A percentile compares a stretch with the other conserved stretches of the same genome.
phyloP scores from a whole-genome alignment of 2,888 invertebrate species.

The Dolichomitus sp. region DNA sequence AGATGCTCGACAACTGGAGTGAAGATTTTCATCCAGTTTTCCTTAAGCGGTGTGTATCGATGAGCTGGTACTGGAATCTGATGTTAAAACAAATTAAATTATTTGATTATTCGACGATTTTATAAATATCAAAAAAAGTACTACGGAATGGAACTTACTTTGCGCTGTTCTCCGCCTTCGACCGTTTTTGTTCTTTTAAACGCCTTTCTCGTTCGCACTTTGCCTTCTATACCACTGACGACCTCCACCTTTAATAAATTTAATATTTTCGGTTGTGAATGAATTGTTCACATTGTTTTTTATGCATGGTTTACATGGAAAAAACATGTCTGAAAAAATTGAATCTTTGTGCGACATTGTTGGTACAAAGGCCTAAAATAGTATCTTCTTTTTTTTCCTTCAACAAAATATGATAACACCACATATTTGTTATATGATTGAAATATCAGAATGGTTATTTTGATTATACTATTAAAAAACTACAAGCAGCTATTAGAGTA shows the following conservation, averaged over 20 bases:
- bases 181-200: conserved; percentile 77
- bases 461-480: too few relatives aligned
- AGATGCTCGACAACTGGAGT: conserved; percentile 98
- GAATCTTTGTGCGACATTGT: too few relatives aligned
- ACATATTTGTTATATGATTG: too few relatives aligned
- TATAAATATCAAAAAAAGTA: neutral
- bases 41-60: conserved; percentile 97
- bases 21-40: conserved; percentile 99
- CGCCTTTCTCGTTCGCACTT: conserved; percentile 83
- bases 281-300: too few relatives aligned
- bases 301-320: too few relatives aligned
- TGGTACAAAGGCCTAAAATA: too few relatives aligned
- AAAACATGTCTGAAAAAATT: too few relatives aligned
- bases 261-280: neutral
- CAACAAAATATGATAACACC: too few relatives aligned
- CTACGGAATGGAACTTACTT: conserved; percentile 71
- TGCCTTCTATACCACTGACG: conserved; percentile 89
- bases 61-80: conserved; percentile 95
- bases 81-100: conserved; percentile 37
- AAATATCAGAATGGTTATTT: too few relatives aligned
- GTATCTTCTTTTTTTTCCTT: too few relatives aligned
- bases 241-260: conserved; percentile 87
- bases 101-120: conserved; percentile 27
- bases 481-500: too few relatives aligned
- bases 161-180: conserved; percentile 78